phyloP scores from a whole-genome alignment of 2,888 invertebrate species.

The Scaptomyza caliginosa region DNA sequence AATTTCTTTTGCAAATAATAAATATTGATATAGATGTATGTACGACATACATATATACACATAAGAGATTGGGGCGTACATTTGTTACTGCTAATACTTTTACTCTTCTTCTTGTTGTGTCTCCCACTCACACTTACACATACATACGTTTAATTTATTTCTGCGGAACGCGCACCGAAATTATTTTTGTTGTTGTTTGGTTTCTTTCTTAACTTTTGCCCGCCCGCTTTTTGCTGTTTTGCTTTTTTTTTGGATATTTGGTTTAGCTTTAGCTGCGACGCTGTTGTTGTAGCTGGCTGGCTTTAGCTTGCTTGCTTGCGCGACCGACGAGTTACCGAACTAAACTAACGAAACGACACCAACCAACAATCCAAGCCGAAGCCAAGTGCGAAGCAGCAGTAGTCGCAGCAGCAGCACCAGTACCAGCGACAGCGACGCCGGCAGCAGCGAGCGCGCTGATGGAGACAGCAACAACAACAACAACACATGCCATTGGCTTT shows the following conservation, averaged over 20 bases:
- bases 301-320: constrained; percentile 66
- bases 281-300: constrained; percentile 15
- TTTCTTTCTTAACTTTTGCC: constrained; percentile 47
- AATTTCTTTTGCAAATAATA: constrained; percentile 40
- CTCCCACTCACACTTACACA: constrained; percentile 22
- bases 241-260: constrained; percentile 17
- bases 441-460: constrained; percentile 47
- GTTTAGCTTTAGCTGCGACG: constrained; percentile 21
- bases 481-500: constrained; percentile 43
- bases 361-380: constrained; percentile 59
- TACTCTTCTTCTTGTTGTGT: constrained; percentile 16
- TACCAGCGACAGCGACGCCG: constrained; percentile 35
- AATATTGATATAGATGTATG: constrained; percentile 51
- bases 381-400: constrained; percentile 59
- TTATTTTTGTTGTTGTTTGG: constrained; percentile 37
- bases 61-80: constrained; percentile 20
- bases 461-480: constrained; percentile 46
- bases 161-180: constrained; percentile 38
- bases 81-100: constrained; percentile 31
- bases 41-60: constrained; percentile 20
- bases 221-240: constrained; percentile 35
- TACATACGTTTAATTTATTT: constrained; percentile 49
- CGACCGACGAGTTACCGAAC: constrained; percentile 82
- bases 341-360: constrained; percentile 78
- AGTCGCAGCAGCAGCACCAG: constrained; percentile 38